These are phyloP conservation scores for Fringilla coelebs DNA, from an alignment of 2,797 vertebrate species.

Conservation along the genomic window DNA sequence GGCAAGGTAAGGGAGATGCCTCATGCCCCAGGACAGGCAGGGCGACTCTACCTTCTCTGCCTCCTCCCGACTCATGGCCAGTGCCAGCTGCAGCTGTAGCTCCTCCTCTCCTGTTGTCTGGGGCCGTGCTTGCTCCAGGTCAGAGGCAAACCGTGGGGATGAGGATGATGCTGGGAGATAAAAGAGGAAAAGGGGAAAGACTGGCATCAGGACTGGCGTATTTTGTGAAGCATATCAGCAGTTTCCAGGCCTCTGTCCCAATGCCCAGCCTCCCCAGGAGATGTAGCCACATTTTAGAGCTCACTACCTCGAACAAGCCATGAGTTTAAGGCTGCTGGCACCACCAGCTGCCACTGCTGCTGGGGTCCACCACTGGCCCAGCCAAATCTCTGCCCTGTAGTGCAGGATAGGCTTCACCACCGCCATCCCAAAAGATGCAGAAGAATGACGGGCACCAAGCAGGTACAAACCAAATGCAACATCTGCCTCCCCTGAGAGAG, in stretches of 20 bases:
- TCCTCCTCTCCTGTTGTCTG: slow-evolving; percentile 95
- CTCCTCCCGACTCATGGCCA: slow-evolving; percentile 96
- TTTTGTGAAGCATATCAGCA: not conserved
- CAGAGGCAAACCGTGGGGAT: slow-evolving; percentile 84
- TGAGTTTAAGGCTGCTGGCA: not conserved
- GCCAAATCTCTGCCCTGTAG: not conserved
- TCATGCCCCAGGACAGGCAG: rapidly evolving
- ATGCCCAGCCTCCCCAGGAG: not conserved
- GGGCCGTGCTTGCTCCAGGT: slow-evolving; percentile 92
- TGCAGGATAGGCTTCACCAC: not conserved
- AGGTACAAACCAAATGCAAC: not conserved
- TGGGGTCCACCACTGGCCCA: not conserved
- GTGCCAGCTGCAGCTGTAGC: slow-evolving; percentile 90
- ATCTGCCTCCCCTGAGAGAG: not conserved
- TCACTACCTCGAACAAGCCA: rapidly evolving
- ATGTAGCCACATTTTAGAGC: not conserved
- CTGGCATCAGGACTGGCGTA: not conserved
- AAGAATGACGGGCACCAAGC: rapidly evolving
- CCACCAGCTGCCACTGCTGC: not conserved
- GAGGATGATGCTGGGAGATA: slow-evolving; percentile 83
- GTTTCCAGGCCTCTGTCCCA: not conserved
- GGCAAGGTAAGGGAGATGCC: not conserved
- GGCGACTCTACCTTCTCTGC: slow-evolving; percentile 87
- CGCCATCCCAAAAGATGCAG: not conserved
- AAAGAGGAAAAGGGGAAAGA: not conserved